Percentiles rank a stretch among this genome's conserved stretches.
phyloP scores from a whole-genome alignment of 2,797 vertebrate species.

The Dryobates pubescens region DNA sequence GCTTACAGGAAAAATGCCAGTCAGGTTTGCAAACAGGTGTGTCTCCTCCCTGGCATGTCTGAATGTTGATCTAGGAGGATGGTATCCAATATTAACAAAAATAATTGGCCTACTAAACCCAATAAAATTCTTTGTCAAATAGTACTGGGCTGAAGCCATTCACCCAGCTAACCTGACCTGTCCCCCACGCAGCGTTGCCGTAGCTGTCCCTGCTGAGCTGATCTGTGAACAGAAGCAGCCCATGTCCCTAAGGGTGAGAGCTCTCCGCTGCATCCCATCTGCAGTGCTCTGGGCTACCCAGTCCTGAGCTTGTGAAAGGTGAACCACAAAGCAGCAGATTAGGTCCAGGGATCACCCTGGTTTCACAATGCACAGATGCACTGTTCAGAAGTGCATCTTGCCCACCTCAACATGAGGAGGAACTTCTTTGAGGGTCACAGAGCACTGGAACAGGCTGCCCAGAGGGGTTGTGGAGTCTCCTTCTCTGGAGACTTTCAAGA shows the following conservation, averaged over 20 bases:
- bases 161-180: background rate
- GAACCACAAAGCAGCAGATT: background rate
- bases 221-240: background rate
- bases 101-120: background rate
- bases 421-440: no score
- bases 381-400: background rate
- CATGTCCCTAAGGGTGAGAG: background rate
- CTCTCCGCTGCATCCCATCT: background rate
- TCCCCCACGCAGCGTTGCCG: background rate
- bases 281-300: background rate
- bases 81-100: background rate
- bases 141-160: background rate
- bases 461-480: no score
- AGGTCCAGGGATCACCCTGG: background rate
- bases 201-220: background rate
- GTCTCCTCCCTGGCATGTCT: background rate
- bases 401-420: background rate
- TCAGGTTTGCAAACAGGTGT: constrained; percentile 5
- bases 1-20: background rate
- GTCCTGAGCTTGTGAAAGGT: background rate
- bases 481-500: no score
- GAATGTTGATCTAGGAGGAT: constrained; percentile 3
- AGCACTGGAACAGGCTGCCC: no score
- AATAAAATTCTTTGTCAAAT: background rate
- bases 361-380: background rate